phyloP scores from a whole-genome alignment of 1,140 invertebrate genomes.

The Chironomus tepperi region DNA sequence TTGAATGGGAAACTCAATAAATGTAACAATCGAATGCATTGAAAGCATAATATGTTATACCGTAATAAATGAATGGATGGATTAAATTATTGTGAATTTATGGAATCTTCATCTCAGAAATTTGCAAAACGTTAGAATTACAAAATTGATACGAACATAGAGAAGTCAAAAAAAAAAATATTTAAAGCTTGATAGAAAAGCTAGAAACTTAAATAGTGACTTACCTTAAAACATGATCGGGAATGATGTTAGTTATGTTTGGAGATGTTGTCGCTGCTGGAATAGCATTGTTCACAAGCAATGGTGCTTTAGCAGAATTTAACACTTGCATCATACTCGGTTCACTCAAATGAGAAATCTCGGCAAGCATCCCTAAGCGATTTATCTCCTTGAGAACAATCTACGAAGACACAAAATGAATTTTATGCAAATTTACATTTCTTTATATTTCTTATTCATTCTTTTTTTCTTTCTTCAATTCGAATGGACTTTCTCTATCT shows the following conservation, averaged over 20 bases:
- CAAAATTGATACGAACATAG: no score
- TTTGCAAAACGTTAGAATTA: no score
- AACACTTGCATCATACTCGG: constrained; percentile 62
- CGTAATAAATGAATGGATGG: no score
- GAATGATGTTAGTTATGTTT: constrained; percentile 54
- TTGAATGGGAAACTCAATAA: neutral
- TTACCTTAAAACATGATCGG: constrained; percentile 56
- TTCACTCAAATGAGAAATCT: constrained; percentile 65
- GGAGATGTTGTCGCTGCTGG: constrained; percentile 61
- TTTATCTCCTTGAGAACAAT: constrained; percentile 59
- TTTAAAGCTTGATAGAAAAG: no score
- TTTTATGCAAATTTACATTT: constrained; percentile 1
- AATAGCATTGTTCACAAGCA: constrained; percentile 68
- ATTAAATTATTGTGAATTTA: no score
- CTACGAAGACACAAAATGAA: constrained; percentile 34
- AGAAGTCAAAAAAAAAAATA: no score
- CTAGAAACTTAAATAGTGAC: neutral
- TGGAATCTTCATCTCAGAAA: no score
- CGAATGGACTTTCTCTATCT: no score
- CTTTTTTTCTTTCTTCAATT: neutral
- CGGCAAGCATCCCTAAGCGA: constrained; percentile 67
- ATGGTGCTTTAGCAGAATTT: constrained; percentile 56
- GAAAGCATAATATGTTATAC: no score
- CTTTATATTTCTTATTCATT: neutral
- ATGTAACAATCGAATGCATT: neutral